Evolutionary conservation across 2,113 vertebrate genomes (phyloP).

Genomic region (Haliaeetus leucogaster): DNA sequence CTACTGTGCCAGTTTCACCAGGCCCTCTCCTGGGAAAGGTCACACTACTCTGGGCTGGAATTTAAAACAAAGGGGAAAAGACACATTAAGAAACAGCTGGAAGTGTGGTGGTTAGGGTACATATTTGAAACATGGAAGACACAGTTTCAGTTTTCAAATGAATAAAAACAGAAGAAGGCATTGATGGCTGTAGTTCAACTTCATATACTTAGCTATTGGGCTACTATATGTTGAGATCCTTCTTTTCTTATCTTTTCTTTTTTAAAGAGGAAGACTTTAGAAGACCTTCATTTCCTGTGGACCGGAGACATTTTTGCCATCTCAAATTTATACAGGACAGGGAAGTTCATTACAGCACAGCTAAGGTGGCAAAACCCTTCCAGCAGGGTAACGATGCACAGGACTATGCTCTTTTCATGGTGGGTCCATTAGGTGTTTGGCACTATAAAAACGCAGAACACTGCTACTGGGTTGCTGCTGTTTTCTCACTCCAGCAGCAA

Average conservation of each 20-base stretch:
- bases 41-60: not conserved
- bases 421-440: not conserved
- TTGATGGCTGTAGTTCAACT: not conserved
- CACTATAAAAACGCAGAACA: not conserved
- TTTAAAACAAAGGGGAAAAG: not conserved
- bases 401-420: not conserved
- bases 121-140: not conserved
- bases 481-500: not conserved
- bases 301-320: not conserved
- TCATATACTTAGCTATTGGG: not conserved
- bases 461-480: not conserved
- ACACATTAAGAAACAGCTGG: not conserved
- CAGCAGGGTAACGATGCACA: not conserved
- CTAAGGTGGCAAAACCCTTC: not conserved
- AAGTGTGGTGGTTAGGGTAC: not conserved
- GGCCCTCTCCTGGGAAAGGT: not conserved
- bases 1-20: not conserved
- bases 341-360: not conserved
- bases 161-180: not conserved
- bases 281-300: not conserved
- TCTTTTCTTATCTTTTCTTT: not conserved
- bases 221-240: not conserved
- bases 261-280: not conserved
- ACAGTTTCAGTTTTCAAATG: not conserved
- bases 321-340: not conserved